Conservation (phyloP, 1,140 invertebrate genomes). For the Drosophila ogumai region DNA sequence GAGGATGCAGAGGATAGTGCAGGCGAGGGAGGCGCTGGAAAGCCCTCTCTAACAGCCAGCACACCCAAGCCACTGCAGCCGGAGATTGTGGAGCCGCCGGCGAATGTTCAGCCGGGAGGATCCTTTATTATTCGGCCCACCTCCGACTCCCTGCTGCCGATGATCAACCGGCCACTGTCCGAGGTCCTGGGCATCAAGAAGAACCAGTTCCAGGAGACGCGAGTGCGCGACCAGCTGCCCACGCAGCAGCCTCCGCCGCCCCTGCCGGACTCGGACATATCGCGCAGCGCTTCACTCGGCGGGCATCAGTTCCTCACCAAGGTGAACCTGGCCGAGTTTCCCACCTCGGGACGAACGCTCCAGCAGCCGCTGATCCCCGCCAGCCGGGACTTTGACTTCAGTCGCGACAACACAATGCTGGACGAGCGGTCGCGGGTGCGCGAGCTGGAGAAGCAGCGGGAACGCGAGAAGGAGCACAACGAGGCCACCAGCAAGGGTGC, state of each 20-base stretch:
- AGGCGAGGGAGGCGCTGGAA: slow-evolving; percentile 37
- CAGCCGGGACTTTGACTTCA: slow-evolving; percentile 79
- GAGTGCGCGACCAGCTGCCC: slow-evolving; percentile 67
- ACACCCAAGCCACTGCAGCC: slow-evolving; percentile 59
- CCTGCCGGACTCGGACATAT: slow-evolving; percentile 30
- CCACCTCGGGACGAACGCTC: slow-evolving; percentile 60
- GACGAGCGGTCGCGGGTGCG: slow-evolving; percentile 75
- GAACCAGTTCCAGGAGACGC: slow-evolving; percentile 84
- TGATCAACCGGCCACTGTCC: slow-evolving; percentile 84
- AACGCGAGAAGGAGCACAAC: slow-evolving; percentile 59
- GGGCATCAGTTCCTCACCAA: slow-evolving; percentile 76
- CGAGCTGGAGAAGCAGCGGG: slow-evolving; percentile 63
- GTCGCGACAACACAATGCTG: slow-evolving; percentile 80
- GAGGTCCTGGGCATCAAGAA: slow-evolving; percentile 84
- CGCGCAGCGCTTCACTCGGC: slow-evolving; percentile 9
- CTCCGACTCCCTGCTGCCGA: slow-evolving; percentile 76
- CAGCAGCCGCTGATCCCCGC: slow-evolving; percentile 42
- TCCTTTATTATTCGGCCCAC: slow-evolving; percentile 79
- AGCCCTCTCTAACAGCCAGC: slow-evolving; percentile 16
- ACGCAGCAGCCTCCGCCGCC: slow-evolving; percentile 59
- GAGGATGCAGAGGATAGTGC: slow-evolving; percentile 50
- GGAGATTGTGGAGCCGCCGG: slow-evolving; percentile 62
- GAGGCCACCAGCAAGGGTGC: slow-evolving; percentile 68
- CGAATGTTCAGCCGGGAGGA: slow-evolving; percentile 55
- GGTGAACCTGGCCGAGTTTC: slow-evolving; percentile 80